These are phyloP conservation scores for Rhopalosiphum nymphaeae DNA, from an alignment of 2,888 invertebrate genomes.

Conservation along the genomic window DNA sequence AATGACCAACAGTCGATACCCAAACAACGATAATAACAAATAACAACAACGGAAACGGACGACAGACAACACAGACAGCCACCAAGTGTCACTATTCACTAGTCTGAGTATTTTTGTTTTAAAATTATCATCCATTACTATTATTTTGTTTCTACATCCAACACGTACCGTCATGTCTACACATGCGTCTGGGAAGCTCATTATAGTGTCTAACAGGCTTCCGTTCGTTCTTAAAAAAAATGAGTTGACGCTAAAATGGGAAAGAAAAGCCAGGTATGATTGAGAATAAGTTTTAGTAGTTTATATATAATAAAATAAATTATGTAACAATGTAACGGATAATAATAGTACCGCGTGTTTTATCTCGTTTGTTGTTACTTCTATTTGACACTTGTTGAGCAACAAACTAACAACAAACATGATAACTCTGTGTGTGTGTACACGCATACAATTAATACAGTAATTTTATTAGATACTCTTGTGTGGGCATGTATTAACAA, in stretches of 20 bases:
- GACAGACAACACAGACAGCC: neutral
- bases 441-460: neutral
- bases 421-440: neutral
- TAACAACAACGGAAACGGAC: neutral
- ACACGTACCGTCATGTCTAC: neutral
- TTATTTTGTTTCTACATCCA: neutral
- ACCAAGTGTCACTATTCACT: too few species aligned
- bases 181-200: conserved; percentile 77
- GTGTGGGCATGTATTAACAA: neutral
- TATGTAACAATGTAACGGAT: neutral
- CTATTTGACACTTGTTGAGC: neutral
- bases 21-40: neutral
- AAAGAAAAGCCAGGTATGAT: conserved; percentile 87
- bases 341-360: neutral
- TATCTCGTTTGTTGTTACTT: neutral
- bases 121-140: neutral
- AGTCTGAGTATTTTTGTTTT: neutral
- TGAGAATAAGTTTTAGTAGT: conserved; percentile 68
- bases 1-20: neutral
- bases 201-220: conserved; percentile 90
- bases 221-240: conserved; percentile 87
- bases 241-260: conserved; percentile 78
- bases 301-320: neutral
- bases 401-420: neutral
- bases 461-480: neutral